Evolutionary conservation across 2,113 vertebrate species (phyloP).

Genomic region (Amphiprion percula): DNA sequence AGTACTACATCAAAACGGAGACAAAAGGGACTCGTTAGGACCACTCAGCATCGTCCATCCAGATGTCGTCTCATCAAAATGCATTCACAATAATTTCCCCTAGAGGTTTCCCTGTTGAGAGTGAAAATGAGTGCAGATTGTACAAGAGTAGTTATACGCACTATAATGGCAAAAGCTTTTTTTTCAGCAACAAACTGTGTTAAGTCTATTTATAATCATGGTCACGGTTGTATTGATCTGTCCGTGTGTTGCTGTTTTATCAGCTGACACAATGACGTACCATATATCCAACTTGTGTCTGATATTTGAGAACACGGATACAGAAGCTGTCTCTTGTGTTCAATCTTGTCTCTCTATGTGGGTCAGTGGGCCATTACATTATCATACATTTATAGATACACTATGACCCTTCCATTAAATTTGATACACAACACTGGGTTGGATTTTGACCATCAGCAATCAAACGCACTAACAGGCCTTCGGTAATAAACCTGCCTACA

Average conservation of each 20-base stretch:
- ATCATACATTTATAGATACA: slow-evolving; percentile 32
- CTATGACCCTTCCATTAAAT: slow-evolving; percentile 17
- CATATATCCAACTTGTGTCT: background rate
- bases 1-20: slow-evolving; percentile 46
- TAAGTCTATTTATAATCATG: background rate
- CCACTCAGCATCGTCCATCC: slow-evolving; percentile 38
- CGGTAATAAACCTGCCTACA: slow-evolving; percentile 36
- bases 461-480: slow-evolving; percentile 4
- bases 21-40: slow-evolving; percentile 53
- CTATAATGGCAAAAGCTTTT: background rate
- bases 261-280: background rate
- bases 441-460: slow-evolving; percentile 41
- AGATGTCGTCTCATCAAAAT: slow-evolving; percentile 41
- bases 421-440: slow-evolving; percentile 24
- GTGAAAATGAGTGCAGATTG: slow-evolving; percentile 30
- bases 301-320: slow-evolving; percentile 9
- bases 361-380: slow-evolving; percentile 19
- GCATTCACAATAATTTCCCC: slow-evolving; percentile 38
- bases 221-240: slow-evolving; percentile 17
- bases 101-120: slow-evolving; percentile 12
- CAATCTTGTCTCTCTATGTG: slow-evolving; percentile 18
- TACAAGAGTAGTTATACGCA: slow-evolving; percentile 1
- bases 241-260: background rate
- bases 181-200: background rate
- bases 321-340: background rate